phyloP scores from a whole-genome alignment of 2,113 vertebrate genomes.

The Petaurus breviceps region DNA sequence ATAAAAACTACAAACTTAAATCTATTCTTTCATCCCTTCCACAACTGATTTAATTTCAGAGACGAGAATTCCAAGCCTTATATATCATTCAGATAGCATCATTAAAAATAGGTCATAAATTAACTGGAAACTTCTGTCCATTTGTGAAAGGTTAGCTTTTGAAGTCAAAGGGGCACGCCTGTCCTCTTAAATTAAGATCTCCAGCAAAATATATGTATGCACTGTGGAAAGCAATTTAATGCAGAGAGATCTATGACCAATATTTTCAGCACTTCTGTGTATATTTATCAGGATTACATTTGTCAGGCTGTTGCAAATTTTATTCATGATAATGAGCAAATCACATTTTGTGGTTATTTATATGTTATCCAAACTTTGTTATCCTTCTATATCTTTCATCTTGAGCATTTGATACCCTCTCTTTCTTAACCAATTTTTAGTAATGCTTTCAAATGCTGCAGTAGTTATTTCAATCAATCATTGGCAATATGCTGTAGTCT shows the following conservation, averaged over 20 bases:
- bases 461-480: neutral
- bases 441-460: slow-evolving; percentile 53
- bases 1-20: slow-evolving; percentile 32
- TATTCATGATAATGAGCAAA: slow-evolving; percentile 44
- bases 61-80: slow-evolving; percentile 42
- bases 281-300: slow-evolving; percentile 58
- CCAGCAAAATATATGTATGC: slow-evolving; percentile 30
- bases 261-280: slow-evolving; percentile 46
- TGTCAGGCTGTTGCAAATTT: slow-evolving; percentile 62
- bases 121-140: slow-evolving; percentile 59
- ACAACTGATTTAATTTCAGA: slow-evolving; percentile 60
- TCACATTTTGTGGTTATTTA: slow-evolving; percentile 5
- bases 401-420: slow-evolving; percentile 56
- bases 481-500: neutral
- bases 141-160: slow-evolving; percentile 61
- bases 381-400: slow-evolving; percentile 65
- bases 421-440: slow-evolving; percentile 63
- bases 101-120: slow-evolving; percentile 59
- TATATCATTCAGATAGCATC: slow-evolving; percentile 43
- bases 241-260: slow-evolving; percentile 62
- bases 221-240: slow-evolving; percentile 57
- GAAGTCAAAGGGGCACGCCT: slow-evolving; percentile 63
- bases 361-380: slow-evolving; percentile 66
- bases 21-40: slow-evolving; percentile 42
- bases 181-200: slow-evolving; percentile 69